Evolutionary conservation across 1,140 invertebrate genomes (phyloP), one percentile per base, ranked within the genome.

Genomic region (Ladona fulva): DNA sequence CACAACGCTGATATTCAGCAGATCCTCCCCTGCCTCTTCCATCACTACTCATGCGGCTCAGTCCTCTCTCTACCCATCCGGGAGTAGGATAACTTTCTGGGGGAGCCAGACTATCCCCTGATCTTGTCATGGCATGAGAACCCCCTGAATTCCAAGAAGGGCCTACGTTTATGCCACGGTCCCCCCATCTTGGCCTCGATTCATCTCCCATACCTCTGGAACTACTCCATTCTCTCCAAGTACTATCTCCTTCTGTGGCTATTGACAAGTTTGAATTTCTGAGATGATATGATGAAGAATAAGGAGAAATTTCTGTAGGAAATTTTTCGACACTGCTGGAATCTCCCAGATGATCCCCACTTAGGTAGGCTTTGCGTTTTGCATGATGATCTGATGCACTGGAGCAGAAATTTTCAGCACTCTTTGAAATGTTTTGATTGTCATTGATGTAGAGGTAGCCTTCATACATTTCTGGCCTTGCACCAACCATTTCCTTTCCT

Each of bases 51-150:
- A 82, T 78, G 25, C 81, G 79, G 74, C 78, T 82, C 25, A 83
- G 78, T 81, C 83, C 78, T 82, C 85, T 73, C 80, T 86, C 79
- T 81, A 85, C 75, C 85, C 82, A 84, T 80, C 81, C 79, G 6
- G 89, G 89, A 3, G 75, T 25, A 66, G 52, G 52, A 22, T 66
- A 12, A 5, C n/a, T 22, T 3, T 66, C 52, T 19, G 14, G 52
- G 14, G 52, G 52, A 22, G 5, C 52, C 14, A 22, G 52, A 66
- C 14, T 66, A 66, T 66, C 52, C 14, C 52, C 5, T 12, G n/a
- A 19, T 22, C 52, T 66, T 22, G 16, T 3, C 5, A 66, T 22
- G n/a, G 3, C 5, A 22, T 19, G 3, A 12, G 52, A 22, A 3
- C 3, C 52, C 14, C 52, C 52, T 19, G 52, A 66, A 22, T 66